phyloP scores from a whole-genome alignment of 64 coral and sea anemone species.

The Acropora yongei region DNA sequence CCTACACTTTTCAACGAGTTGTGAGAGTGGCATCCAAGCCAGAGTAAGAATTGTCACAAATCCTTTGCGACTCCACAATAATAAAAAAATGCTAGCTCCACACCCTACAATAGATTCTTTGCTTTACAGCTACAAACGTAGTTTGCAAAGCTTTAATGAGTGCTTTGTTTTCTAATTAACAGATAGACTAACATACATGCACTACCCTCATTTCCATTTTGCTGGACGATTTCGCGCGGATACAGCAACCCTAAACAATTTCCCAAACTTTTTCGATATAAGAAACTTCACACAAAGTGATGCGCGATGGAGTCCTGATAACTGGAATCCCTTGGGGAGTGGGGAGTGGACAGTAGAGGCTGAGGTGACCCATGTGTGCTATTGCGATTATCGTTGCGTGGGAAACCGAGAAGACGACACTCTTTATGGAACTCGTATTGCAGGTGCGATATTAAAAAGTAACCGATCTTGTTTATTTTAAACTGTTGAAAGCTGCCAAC shows the following conservation, averaged over 20 bases:
- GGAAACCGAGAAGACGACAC: neutral
- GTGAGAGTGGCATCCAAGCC: no score
- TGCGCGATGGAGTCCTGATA: neutral
- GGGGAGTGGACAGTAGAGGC: constrained; percentile 28
- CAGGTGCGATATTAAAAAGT: neutral
- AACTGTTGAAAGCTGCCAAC: neutral
- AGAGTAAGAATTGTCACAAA: no score
- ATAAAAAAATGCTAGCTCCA: no score
- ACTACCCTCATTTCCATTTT: constrained; percentile 32
- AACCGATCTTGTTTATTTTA: neutral
- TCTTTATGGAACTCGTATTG: neutral
- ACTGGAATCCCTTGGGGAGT: constrained; percentile 31
- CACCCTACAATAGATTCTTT: no score
- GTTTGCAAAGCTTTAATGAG: no score
- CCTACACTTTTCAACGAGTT: no score
- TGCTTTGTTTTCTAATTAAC: no score
- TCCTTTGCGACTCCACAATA: no score
- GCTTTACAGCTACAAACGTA: no score
- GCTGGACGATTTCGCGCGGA: constrained; percentile 34
- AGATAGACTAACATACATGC: constrained; percentile 13
- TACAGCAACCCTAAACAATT: constrained; percentile 9
- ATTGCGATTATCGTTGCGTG: constrained; percentile 19
- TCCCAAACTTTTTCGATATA: constrained; percentile 2
- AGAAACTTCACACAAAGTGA: neutral
- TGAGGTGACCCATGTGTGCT: constrained; percentile 20